A percentile compares a stretch with the other conserved stretches of the same genome.
Evolutionary conservation across 1,140 invertebrate species (phyloP).

Genomic region (Whitmania pigra): DNA sequence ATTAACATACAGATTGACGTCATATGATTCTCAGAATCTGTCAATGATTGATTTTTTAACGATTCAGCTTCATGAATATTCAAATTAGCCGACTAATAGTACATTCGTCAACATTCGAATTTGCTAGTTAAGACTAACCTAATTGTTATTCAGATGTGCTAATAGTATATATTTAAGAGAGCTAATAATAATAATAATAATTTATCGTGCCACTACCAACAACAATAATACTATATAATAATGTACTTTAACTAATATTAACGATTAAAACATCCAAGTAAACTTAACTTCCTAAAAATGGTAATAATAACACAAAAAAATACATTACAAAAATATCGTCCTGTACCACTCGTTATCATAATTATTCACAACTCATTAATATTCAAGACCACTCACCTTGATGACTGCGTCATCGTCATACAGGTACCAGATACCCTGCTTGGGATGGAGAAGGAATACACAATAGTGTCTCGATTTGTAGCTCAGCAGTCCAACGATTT

Average conservation of each 20-base stretch:
- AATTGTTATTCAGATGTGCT: background rate
- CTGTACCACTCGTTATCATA: no score
- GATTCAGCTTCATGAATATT: no score
- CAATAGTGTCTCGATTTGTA: background rate
- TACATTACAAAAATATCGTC: no score
- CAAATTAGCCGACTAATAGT: background rate
- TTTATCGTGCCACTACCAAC: background rate
- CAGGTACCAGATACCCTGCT: background rate
- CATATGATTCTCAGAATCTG: no score
- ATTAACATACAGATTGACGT: no score
- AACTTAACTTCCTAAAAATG: background rate
- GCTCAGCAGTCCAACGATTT: background rate
- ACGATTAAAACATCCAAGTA: background rate
- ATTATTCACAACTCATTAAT: background rate
- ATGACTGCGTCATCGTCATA: background rate
- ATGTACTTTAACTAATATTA: background rate
- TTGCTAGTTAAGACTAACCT: background rate
- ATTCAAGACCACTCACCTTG: background rate
- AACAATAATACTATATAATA: conserved; percentile 2
- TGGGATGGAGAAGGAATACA: background rate
- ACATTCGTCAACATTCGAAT: background rate
- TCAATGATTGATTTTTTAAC: no score
- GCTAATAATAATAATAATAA: background rate
- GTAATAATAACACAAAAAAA: no score
- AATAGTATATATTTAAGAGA: background rate